Evolutionary conservation across 2,888 invertebrate species (phyloP).

Genomic region (Boloria euphrosyne): DNA sequence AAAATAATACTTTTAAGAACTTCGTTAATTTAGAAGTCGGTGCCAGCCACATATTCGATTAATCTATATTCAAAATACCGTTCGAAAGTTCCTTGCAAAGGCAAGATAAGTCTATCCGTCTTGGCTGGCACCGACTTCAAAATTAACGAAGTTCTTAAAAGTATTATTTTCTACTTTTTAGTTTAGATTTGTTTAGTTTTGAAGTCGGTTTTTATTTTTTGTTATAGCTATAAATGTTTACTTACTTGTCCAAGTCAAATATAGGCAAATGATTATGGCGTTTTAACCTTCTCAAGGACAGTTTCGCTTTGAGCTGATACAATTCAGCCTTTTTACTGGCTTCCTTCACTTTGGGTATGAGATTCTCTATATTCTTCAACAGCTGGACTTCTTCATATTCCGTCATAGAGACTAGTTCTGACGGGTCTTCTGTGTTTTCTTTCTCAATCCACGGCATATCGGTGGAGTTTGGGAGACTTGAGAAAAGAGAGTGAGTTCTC

Average conservation of each 20-base stretch:
- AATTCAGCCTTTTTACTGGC: slow-evolving; percentile 56
- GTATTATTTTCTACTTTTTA: too few species aligned
- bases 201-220: too few species aligned
- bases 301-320: slow-evolving; percentile 57
- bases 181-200: too few species aligned
- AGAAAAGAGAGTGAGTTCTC: slow-evolving; percentile 61
- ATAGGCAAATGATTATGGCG: slow-evolving; percentile 70
- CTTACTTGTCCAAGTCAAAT: slow-evolving; percentile 75
- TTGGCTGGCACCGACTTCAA: too few species aligned
- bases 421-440: slow-evolving; percentile 44
- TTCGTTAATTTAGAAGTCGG: too few species aligned
- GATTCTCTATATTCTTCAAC: slow-evolving; percentile 66
- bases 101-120: too few species aligned
- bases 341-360: slow-evolving; percentile 62
- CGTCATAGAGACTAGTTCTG: slow-evolving; percentile 57
- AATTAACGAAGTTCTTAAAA: too few species aligned
- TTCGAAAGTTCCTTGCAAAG: too few species aligned
- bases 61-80: too few species aligned
- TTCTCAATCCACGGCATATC: slow-evolving; percentile 65
- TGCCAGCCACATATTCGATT: too few species aligned
- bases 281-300: slow-evolving; percentile 67
- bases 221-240: background rate
- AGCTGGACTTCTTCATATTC: slow-evolving; percentile 75
- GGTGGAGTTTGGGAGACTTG: slow-evolving; percentile 58
- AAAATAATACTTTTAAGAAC: too few species aligned